These are phyloP conservation scores for Drosophila pseudoobscura DNA, from an alignment of 1,140 invertebrate genomes.

Conservation along the genomic window DNA sequence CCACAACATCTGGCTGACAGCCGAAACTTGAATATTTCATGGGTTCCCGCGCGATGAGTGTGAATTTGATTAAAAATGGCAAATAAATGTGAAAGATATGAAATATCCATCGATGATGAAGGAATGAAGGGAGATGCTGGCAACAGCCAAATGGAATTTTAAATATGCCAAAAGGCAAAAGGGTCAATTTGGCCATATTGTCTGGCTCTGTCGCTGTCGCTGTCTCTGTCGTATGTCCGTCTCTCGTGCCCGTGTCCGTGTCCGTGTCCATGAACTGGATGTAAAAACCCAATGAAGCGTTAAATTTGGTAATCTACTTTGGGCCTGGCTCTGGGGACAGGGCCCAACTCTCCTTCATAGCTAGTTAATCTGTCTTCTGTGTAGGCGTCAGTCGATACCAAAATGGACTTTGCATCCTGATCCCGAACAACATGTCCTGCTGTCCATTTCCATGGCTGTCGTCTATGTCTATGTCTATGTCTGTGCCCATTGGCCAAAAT, in stretches of 20 bases:
- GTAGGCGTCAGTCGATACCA: constrained; percentile 44
- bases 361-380: constrained; percentile 64
- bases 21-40: constrained; percentile 65
- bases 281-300: constrained; percentile 66
- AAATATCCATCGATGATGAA: constrained; percentile 24
- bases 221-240: neutral
- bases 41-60: constrained; percentile 45
- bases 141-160: constrained; percentile 48
- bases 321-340: constrained; percentile 20
- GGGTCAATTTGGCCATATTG: constrained; percentile 27
- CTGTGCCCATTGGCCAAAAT: constrained; percentile 54
- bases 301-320: constrained; percentile 75
- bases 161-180: constrained; percentile 41
- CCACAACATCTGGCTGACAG: constrained; percentile 55
- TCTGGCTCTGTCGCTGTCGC: neutral
- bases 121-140: too few species aligned
- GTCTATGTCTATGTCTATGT: constrained; percentile 3
- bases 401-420: constrained; percentile 55
- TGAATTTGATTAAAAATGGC: constrained; percentile 58
- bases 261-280: constrained; percentile 30
- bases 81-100: constrained; percentile 46
- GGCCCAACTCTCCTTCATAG: constrained; percentile 18
- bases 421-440: constrained; percentile 30
- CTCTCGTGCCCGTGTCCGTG: constrained; percentile 2
- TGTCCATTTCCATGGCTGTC: neutral